Evolutionary conservation across 37 sponge, comb jelly and placozoan genomes (phyloP), one percentile per base, ranked within the genome.

Genomic region (Cliona cf. orientalis): DNA sequence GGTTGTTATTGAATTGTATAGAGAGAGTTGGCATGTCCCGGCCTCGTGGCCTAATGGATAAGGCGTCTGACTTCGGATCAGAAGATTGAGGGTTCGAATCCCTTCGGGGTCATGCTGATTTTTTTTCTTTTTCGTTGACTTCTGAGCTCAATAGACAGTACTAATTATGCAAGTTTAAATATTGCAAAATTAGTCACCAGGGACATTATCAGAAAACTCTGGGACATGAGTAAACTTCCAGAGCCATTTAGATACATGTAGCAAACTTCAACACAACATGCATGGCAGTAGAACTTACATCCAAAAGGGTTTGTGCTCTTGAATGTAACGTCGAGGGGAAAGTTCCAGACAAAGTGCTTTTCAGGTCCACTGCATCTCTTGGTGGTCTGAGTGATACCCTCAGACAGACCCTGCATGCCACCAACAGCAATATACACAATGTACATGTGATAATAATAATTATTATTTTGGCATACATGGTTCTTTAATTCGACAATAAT

Each of bases 1-100:
- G n/a, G n/a, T n/a, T n/a, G n/a, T n/a, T n/a, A n/a, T n/a, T n/a
- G n/a, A n/a, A n/a, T n/a, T n/a, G n/a, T n/a, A n/a, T n/a, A n/a
- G n/a, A n/a, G n/a, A n/a, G n/a, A n/a, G n/a, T n/a, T n/a, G n/a
- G n/a, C n/a, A n/a, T 29, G 46, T 22, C 17, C 25, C 63, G 97
- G 84, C 93, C 97, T 80, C 97, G 93, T 96, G 93, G 97, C 97
- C 97, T 93, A 96, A 96, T 92, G 97, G 97, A 90, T 92, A 96
- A 96, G 97, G 97, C 97, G 97, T 96, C 93, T 96, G 97, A 96
- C 97, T 92, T 95, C 96, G 96, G 84, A 95, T 95, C 96, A 95
- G 96, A 95, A 95, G 96, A 95, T 95, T 95, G 96, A 77, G 96
- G 96, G 96, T 96, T 96, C 93, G 93, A 96, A 87, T 96, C 97